Base-by-base conservation (phyloP, 2,113 vertebrate genomes). In the Tinamus guttatus region DNA sequence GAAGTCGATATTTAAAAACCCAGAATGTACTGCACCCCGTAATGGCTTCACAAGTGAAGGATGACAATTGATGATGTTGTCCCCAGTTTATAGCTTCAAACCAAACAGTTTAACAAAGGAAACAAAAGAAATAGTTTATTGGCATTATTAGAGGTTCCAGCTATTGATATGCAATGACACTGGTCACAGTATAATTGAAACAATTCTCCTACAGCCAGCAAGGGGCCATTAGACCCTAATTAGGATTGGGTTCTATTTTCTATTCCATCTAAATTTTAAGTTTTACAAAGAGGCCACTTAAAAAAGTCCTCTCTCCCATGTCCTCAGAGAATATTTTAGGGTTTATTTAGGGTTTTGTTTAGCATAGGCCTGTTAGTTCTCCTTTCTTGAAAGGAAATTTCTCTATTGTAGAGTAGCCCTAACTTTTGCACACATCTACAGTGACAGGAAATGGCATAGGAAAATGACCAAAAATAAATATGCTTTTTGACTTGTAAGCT, bases 381-480 rank as follows among this genome's bases (percentile, higher is more conserved):
- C 52, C 21, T 90, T 92, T 97, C 88, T 96, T 92, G 87, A 96
- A 94, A 95, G 92, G 95, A 87, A 96, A 93, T 81, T 92, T 78
- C 47, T 81, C 8, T 84, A 6, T n/a, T 79, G 67, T 30, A 93
- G 40, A 28, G 21, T 68, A 75, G 88, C 52, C 3, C 52, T 79
- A 67, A 88, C 15, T 41, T 81, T 52, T 85, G 25, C 81, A 54
- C 43, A 15, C 11, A 51, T 81, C 43, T 83, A 36, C 49, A 86
- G 80, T 92, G 77, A 85, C 70, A 90, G 80, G 87, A 97, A 93
- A 93, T 0, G 1, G 69, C 25, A 94, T 81, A 91, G 85, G 90
- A 92, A 97, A 95, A 95, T 95, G 38, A 75, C 95, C 65, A 43
- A 84, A 95, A 97, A 97, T 96, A 94, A 96, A 88, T 74, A n/a